These are phyloP conservation scores for Hedychridium roseum DNA, from an alignment of 2,888 invertebrate genomes.

Conservation along the genomic window DNA sequence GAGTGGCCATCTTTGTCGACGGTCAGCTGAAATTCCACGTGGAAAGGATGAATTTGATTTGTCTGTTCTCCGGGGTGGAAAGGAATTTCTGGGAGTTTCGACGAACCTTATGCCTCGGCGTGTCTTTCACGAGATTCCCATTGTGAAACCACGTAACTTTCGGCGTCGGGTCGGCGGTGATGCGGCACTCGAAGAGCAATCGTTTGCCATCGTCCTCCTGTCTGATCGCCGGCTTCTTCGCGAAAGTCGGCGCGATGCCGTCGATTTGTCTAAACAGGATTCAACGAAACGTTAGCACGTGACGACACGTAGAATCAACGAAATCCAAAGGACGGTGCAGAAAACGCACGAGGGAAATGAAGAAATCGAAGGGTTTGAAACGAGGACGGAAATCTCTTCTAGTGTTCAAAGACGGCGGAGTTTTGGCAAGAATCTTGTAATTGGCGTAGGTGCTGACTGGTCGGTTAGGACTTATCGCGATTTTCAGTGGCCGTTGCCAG, in stretches of 20 bases:
- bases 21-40: constrained; percentile 75
- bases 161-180: constrained; percentile 92
- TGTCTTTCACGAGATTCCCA: constrained; percentile 80
- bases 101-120: constrained; percentile 85
- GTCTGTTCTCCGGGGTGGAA: not conserved
- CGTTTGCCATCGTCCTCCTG: constrained; percentile 97
- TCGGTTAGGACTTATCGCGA: constrained; percentile 11
- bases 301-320: too few species aligned
- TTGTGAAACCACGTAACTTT: constrained; percentile 91
- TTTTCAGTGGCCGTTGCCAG: constrained; percentile 17
- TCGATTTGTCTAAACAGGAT: constrained; percentile 89
- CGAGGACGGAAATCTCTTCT: too few species aligned
- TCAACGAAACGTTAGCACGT: constrained; percentile 1
- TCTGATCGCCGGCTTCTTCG: constrained; percentile 96
- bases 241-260: constrained; percentile 96
- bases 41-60: not conserved
- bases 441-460: too few species aligned
- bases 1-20: constrained; percentile 92
- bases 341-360: not conserved
- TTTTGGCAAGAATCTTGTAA: too few species aligned
- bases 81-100: not conserved
- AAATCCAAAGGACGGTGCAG: too few species aligned
- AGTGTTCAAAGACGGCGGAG: too few species aligned
- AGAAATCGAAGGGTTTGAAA: not conserved
- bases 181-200: constrained; percentile 92